These are phyloP conservation scores for Pyrocephalus nanus DNA, from an alignment of 2,797 vertebrate genomes.

Conservation along the genomic window DNA sequence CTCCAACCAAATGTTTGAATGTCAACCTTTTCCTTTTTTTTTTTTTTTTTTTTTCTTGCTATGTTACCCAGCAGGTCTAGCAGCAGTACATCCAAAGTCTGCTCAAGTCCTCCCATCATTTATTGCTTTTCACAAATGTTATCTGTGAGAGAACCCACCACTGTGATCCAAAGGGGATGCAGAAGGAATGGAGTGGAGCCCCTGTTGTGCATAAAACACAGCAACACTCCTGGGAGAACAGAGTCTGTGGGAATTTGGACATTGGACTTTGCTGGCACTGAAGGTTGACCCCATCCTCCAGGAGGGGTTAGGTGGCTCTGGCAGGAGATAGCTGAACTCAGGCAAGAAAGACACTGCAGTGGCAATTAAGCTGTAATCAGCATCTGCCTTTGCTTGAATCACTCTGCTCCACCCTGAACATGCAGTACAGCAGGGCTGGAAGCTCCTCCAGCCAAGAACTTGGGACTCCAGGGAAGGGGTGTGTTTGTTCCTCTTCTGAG, in stretches of 20 bases:
- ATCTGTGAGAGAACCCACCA: neutral
- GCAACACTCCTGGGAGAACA: neutral
- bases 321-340: neutral
- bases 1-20: neutral
- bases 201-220: neutral
- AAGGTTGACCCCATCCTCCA: neutral
- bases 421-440: conserved; percentile 47
- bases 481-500: conserved; percentile 54
- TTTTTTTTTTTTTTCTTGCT: neutral
- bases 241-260: conserved; percentile 6
- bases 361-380: conserved; percentile 47
- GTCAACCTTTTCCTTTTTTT: neutral
- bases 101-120: accelerated
- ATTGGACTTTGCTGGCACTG: neutral
- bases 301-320: neutral
- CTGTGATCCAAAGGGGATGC: neutral
- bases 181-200: neutral
- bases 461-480: conserved; percentile 66
- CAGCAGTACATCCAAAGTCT: neutral
- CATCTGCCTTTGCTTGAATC: conserved; percentile 64
- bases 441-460: conserved; percentile 57
- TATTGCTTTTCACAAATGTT: neutral
- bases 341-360: neutral
- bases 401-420: conserved; percentile 67
- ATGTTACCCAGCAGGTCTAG: neutral